phyloP scores from a whole-genome alignment of 2,888 invertebrate species.

The Agonopterix arenella region DNA sequence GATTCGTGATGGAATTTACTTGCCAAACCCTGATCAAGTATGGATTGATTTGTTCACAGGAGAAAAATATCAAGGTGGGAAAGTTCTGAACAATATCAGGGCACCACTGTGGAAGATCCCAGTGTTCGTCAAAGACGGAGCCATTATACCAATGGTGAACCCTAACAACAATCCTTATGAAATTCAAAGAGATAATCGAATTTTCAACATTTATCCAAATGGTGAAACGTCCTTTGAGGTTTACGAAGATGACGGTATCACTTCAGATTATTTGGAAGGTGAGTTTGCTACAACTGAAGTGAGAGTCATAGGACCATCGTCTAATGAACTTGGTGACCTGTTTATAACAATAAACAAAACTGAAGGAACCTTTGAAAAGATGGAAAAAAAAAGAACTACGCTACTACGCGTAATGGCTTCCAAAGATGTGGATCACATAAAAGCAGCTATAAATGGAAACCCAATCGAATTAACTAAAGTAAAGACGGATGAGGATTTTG shows the following conservation, averaged over 20 bases:
- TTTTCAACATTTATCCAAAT: constrained; percentile 52
- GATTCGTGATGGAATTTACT: constrained; percentile 47
- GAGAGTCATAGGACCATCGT: constrained; percentile 29
- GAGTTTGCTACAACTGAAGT: constrained; percentile 43
- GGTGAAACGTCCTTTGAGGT: constrained; percentile 37
- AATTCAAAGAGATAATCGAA: constrained; percentile 45
- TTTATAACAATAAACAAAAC: constrained; percentile 45
- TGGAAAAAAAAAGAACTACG: constrained; percentile 45
- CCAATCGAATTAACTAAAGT: constrained; percentile 32
- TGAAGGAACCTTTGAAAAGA: constrained; percentile 40
- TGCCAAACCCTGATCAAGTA: constrained; percentile 47
- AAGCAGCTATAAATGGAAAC: constrained; percentile 41
- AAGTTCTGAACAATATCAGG: constrained; percentile 47
- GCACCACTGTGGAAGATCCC: constrained; percentile 63
- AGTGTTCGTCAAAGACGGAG: constrained; percentile 57
- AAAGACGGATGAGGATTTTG: constrained; percentile 39
- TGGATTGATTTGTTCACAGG: constrained; percentile 66
- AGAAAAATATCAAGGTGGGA: constrained; percentile 58
- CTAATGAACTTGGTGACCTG: constrained; percentile 36
- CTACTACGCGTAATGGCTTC: constrained; percentile 49
- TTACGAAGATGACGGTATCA: constrained; percentile 64
- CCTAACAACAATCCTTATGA: constrained; percentile 56
- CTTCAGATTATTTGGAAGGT: constrained; percentile 41
- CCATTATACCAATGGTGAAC: constrained; percentile 59
- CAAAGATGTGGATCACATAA: constrained; percentile 31